These are phyloP conservation scores for Myanophis thanlyinensis DNA, from an alignment of 2,113 vertebrate species.

Conservation along the genomic window DNA sequence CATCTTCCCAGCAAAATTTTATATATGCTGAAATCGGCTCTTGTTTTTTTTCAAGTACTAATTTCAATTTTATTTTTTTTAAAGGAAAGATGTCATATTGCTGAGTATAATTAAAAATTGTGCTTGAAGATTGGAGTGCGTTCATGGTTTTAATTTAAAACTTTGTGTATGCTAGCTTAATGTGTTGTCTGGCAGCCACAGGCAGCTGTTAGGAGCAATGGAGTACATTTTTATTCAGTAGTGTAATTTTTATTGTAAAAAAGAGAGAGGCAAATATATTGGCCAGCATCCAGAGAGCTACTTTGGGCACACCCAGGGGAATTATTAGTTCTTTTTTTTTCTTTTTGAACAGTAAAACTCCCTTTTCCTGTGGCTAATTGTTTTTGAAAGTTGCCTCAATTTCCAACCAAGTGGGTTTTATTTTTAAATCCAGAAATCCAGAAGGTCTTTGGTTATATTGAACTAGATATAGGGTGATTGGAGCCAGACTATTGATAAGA, in stretches of 20 bases:
- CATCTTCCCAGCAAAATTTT: background rate
- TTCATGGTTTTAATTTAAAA: slow-evolving; percentile 24
- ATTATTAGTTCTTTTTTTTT: background rate
- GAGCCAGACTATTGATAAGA: background rate
- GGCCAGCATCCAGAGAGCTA: slow-evolving; percentile 12
- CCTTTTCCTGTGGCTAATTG: background rate
- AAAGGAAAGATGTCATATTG: background rate
- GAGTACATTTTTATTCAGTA: slow-evolving; percentile 9
- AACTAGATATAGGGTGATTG: background rate
- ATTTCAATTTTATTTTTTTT: background rate
- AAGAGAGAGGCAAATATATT: slow-evolving; percentile 8
- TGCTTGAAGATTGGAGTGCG: slow-evolving; percentile 1
- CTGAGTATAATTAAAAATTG: background rate
- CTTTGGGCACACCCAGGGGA: background rate
- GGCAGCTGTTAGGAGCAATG: background rate
- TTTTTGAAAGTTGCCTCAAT: background rate
- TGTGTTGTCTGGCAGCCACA: slow-evolving; percentile 15
- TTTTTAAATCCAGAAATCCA: background rate
- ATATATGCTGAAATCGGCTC: background rate
- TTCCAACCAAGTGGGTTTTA: background rate
- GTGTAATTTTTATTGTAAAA: slow-evolving; percentile 18
- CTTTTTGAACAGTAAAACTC: background rate
- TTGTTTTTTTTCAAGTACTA: background rate
- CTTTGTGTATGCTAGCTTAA: slow-evolving; percentile 7
- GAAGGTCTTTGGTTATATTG: background rate